Evolutionary conservation across 2,888 invertebrate species (phyloP).

Genomic region (Odontothrips loti): DNA sequence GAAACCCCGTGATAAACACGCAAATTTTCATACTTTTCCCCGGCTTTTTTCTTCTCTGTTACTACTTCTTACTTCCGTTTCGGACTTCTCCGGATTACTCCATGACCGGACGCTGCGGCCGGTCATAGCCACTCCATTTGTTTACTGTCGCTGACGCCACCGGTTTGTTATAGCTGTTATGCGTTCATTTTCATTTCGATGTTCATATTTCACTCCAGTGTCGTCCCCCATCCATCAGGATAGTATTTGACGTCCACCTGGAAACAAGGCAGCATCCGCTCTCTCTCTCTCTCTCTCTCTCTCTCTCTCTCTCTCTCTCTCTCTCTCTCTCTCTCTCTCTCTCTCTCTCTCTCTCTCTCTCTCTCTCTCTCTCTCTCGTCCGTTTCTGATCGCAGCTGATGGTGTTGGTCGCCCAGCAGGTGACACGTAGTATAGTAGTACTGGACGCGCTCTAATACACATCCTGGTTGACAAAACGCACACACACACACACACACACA

Average conservation of each 20-base stretch:
- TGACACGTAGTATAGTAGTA: neutral
- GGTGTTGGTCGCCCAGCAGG: neutral
- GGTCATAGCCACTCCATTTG: too few species aligned
- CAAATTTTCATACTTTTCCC: too few species aligned
- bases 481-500: neutral
- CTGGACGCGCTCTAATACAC: neutral
- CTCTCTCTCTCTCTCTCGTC: neutral
- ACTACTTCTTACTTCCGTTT: too few species aligned
- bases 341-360: conserved; percentile 5
- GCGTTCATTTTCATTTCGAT: too few species aligned
- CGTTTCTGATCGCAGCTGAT: neutral
- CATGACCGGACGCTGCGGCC: too few species aligned
- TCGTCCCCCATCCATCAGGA: neutral
- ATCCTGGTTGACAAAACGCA: neutral
- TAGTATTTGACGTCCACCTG: neutral
- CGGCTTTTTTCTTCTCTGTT: too few species aligned
- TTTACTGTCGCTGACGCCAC: too few species aligned
- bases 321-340: neutral
- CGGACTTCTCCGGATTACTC: too few species aligned
- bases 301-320: neutral
- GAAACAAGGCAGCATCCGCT: neutral
- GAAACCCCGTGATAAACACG: too few species aligned
- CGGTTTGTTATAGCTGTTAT: too few species aligned
- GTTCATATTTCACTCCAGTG: neutral
- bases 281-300: conserved; percentile 2